Percentiles rank a stretch among this genome's conserved stretches.
Evolutionary conservation across 2,113 vertebrate genomes (phyloP).

Genomic region (Scomber scombrus): DNA sequence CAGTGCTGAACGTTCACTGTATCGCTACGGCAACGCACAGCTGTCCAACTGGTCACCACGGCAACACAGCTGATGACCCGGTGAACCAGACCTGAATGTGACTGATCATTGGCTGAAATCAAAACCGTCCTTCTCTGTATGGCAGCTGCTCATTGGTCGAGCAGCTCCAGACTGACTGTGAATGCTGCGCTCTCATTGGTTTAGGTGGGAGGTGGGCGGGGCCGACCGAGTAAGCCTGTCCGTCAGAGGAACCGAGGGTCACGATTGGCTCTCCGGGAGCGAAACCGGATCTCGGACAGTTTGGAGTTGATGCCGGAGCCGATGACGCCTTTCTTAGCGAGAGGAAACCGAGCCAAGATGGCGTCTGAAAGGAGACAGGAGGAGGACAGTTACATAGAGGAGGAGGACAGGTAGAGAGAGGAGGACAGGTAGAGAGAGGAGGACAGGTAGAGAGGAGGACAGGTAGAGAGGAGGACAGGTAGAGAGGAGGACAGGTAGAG

Average conservation of each 20-base stretch:
- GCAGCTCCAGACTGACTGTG: not conserved
- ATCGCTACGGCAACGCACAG: not conserved
- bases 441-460: no score
- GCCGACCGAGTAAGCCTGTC: not conserved
- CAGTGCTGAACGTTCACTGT: not conserved
- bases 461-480: no score
- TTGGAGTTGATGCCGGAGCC: slow-evolving; percentile 82
- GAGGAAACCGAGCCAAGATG: slow-evolving; percentile 78
- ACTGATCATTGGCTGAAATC: not conserved
- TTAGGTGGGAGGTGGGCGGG: no score
- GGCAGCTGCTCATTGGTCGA: not conserved
- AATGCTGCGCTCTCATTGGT: not conserved
- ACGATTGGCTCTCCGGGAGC: slow-evolving; percentile 68
- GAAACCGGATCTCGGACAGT: slow-evolving; percentile 80
- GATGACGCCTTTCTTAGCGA: slow-evolving; percentile 76
- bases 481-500: not conserved
- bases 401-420: no score
- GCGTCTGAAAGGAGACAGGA: slow-evolving; percentile 67
- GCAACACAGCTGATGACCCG: not conserved
- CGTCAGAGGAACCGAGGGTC: slow-evolving; percentile 55
- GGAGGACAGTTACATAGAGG: not conserved
- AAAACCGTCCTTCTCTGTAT: not conserved
- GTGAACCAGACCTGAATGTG: not conserved
- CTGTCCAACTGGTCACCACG: not conserved
- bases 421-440: not conserved